Percentiles rank a stretch among this genome's conserved stretches.
Conservation (phyloP, 2,888 invertebrate species). For the Dynastes tityus region DNA sequence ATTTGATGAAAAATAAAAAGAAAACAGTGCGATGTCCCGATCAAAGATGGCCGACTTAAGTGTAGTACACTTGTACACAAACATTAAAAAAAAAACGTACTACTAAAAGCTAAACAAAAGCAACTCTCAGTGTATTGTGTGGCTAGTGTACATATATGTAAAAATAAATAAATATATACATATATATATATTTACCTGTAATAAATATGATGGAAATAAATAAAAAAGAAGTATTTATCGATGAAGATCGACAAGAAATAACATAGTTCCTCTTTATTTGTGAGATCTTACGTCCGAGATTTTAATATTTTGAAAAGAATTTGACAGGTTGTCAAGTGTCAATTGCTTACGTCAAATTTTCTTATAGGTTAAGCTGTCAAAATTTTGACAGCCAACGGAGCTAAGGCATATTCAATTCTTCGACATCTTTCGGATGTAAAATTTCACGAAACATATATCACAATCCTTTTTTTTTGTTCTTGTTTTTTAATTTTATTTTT, state of each 20-base stretch:
- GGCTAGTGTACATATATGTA: constrained; percentile 44
- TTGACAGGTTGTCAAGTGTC: no score
- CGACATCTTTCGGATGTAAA: not conserved
- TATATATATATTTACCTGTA: constrained; percentile 12
- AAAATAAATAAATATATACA: not conserved
- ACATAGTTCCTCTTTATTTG: constrained; percentile 6
- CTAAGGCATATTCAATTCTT: not conserved
- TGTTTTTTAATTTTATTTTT: constrained; percentile 12
- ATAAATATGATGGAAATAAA: constrained; percentile 18
- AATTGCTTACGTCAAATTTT: not conserved
- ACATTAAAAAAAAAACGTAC: not conserved
- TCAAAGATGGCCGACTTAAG: no score
- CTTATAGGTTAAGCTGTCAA: not conserved
- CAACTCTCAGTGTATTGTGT: constrained; percentile 32
- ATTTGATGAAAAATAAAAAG: no score
- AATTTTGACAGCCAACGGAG: not conserved
- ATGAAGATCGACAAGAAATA: not conserved
- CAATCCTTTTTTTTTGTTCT: not conserved
- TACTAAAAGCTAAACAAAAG: constrained; percentile 1
- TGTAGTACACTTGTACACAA: not conserved
- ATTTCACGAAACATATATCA: not conserved
- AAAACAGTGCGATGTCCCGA: no score
- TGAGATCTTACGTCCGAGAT: not conserved
- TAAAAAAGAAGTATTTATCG: constrained; percentile 25
- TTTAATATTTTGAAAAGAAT: not conserved